Conservation (phyloP, 2,797 vertebrate species). For the Falco columbarius region DNA sequence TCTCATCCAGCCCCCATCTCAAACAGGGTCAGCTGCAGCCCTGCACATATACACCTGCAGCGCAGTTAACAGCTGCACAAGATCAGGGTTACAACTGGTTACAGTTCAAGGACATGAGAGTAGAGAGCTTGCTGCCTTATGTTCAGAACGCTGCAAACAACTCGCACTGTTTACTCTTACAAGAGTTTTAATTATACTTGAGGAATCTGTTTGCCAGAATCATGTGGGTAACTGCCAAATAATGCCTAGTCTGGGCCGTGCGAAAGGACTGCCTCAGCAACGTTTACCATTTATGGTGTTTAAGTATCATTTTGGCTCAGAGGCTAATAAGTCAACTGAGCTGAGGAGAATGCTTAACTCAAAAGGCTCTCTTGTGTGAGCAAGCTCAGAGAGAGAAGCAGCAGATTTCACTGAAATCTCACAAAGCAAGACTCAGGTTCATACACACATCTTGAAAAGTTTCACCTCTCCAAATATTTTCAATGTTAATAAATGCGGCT, state of each 20-base stretch:
- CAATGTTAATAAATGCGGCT: neutral
- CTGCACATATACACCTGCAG: neutral
- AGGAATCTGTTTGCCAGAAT: slow-evolving; percentile 57
- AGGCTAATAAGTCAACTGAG: slow-evolving; percentile 57
- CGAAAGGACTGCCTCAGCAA: slow-evolving; percentile 50
- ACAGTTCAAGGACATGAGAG: neutral
- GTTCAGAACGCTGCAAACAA: neutral
- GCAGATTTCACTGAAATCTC: neutral
- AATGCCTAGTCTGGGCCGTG: neutral
- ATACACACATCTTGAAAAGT: neutral
- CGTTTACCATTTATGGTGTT: slow-evolving; percentile 83
- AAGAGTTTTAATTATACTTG: slow-evolving; percentile 39
- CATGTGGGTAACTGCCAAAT: slow-evolving; percentile 9
- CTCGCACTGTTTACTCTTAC: slow-evolving; percentile 60
- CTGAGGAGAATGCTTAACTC: slow-evolving; percentile 60
- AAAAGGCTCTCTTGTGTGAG: slow-evolving; percentile 9
- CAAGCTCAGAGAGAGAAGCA: neutral
- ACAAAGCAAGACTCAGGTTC: neutral
- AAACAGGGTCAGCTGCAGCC: neutral
- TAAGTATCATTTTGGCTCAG: slow-evolving; percentile 69
- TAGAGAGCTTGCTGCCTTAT: neutral
- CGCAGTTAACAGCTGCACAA: neutral
- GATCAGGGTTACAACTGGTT: neutral
- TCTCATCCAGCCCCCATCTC: neutral
- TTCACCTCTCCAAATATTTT: neutral